These are phyloP conservation scores for Cryptocephalus moraei DNA, from an alignment of 2,888 invertebrate genomes.

Conservation along the genomic window DNA sequence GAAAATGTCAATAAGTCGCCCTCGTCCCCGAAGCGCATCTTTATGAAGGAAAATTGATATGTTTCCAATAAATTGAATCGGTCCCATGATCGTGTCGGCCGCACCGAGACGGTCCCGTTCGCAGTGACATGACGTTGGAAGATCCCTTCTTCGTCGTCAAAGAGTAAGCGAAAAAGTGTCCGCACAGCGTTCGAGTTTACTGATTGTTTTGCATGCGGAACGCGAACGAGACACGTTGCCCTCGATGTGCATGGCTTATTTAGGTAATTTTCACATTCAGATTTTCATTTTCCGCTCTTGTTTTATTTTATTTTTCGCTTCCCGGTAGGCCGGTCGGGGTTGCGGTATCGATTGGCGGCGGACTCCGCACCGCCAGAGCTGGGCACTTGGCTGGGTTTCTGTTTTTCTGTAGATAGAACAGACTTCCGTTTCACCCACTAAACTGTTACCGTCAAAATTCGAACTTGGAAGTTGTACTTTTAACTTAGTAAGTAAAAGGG, in stretches of 20 bases:
- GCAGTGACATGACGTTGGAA: constrained; percentile 87
- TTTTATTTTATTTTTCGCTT: too few relatives aligned
- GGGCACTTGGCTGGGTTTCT: too few relatives aligned
- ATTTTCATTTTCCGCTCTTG: background rate
- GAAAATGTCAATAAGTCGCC: background rate
- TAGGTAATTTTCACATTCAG: background rate
- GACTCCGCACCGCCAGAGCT: too few relatives aligned
- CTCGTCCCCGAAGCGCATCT: background rate
- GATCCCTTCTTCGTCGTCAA: constrained; percentile 98
- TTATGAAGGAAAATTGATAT: background rate
- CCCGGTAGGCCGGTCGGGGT: too few relatives aligned
- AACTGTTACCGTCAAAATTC: too few relatives aligned
- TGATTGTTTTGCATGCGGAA: constrained; percentile 16
- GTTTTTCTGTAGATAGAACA: too few relatives aligned
- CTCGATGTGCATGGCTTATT: background rate
- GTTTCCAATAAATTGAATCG: background rate
- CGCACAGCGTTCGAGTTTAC: background rate
- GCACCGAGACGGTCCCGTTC: too few relatives aligned
- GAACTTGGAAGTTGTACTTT: too few relatives aligned
- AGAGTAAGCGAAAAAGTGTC: constrained; percentile 65
- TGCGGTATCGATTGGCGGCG: too few relatives aligned
- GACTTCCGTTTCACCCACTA: too few relatives aligned
- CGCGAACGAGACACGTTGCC: background rate
- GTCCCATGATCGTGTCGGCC: too few relatives aligned
- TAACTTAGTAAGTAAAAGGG: too few relatives aligned